phyloP scores from a whole-genome alignment of 2,888 invertebrate species.

The Ommatoiulus sabulosus region DNA sequence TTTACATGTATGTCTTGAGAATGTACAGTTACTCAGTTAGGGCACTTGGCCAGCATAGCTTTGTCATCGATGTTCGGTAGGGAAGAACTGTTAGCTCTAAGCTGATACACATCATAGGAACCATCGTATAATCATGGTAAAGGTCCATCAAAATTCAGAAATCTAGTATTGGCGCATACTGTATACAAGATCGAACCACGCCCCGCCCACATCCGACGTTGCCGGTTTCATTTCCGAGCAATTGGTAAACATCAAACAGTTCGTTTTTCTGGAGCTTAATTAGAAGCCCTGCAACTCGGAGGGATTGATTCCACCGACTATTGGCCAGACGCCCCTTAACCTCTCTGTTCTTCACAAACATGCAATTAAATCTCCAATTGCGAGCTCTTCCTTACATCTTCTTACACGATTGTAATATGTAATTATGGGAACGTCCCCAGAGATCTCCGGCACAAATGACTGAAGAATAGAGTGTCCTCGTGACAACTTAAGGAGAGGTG shows the following conservation, averaged over 20 bases:
- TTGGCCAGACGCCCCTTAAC: not conserved
- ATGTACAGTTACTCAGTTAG: too few relatives aligned
- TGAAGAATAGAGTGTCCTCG: constrained; percentile 11
- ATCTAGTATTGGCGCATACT: too few relatives aligned
- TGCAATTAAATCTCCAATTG: not conserved
- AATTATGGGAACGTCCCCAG: not conserved
- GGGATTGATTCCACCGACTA: not conserved
- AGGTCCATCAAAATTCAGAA: too few relatives aligned
- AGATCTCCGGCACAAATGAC: not conserved
- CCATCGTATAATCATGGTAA: too few relatives aligned
- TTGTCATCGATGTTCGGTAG: too few relatives aligned
- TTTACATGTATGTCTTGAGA: too few relatives aligned
- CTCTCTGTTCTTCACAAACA: not conserved
- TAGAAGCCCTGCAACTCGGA: not conserved
- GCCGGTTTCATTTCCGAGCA: not conserved
- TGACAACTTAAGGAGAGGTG: constrained; percentile 19
- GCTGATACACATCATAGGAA: too few relatives aligned
- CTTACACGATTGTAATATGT: constrained; percentile 12
- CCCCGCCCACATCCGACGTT: not conserved
- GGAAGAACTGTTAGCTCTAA: too few relatives aligned
- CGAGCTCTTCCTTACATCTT: not conserved
- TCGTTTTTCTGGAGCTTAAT: not conserved
- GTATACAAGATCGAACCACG: not conserved
- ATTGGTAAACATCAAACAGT: not conserved
- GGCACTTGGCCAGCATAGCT: too few relatives aligned